phyloP scores from a whole-genome alignment of 2,113 vertebrate genomes.

The Siphamia tubifer region DNA sequence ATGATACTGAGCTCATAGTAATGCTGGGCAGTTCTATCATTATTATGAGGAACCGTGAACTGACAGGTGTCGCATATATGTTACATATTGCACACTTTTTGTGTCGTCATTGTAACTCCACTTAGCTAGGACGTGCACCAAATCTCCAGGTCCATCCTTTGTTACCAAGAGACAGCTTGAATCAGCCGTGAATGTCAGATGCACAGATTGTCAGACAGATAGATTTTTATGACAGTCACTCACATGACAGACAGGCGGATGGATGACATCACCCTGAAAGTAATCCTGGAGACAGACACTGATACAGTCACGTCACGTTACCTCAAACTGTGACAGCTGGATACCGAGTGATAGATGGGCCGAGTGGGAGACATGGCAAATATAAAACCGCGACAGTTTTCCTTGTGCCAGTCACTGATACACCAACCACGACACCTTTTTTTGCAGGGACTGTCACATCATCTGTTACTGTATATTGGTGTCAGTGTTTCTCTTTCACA shows the following conservation, averaged over 20 bases:
- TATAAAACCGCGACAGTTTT: conserved; percentile 56
- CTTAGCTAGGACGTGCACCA: neutral
- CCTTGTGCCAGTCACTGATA: conserved; percentile 51
- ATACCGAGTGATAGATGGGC: conserved; percentile 29
- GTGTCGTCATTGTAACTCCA: neutral
- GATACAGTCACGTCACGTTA: conserved; percentile 47
- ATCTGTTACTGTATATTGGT: neutral
- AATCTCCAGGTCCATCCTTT: neutral
- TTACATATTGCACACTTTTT: too few relatives aligned
- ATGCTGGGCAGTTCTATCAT: too few relatives aligned
- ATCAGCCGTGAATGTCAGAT: conserved; percentile 15
- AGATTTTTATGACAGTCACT: conserved; percentile 45
- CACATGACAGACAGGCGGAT: conserved; percentile 34
- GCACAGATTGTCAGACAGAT: conserved; percentile 7
- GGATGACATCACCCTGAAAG: conserved; percentile 69
- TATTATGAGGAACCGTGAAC: too few relatives aligned
- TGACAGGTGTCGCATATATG: too few relatives aligned
- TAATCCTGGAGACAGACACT: conserved; percentile 37
- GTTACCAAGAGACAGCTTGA: neutral
- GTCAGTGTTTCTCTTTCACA: neutral
- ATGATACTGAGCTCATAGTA: too few relatives aligned
- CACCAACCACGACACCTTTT: conserved; percentile 43
- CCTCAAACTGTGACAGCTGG: conserved; percentile 54
- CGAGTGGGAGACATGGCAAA: conserved; percentile 42
- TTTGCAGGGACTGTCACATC: conserved; percentile 35